phyloP scores from a whole-genome alignment of 2,888 invertebrate species.

The Caenorhabditis sp. region DNA sequence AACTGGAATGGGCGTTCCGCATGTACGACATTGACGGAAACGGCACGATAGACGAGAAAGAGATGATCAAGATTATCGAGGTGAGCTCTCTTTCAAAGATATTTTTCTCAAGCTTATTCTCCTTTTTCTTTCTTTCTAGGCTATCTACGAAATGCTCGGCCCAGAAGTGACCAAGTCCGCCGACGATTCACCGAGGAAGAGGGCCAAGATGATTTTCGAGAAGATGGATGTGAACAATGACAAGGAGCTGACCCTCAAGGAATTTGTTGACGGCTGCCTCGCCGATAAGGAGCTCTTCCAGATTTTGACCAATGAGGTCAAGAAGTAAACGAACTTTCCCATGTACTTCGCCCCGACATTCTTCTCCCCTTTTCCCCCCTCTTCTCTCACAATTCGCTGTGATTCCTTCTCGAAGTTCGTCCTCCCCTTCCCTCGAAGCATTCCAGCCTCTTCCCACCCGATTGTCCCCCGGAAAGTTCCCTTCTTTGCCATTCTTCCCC shows the following conservation, averaged over 20 bases:
- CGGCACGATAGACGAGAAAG: slow-evolving; percentile 96
- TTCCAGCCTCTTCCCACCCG: slow-evolving; percentile 38
- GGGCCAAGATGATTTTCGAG: slow-evolving; percentile 98
- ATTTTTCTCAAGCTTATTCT: background rate
- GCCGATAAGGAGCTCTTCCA: slow-evolving; percentile 80
- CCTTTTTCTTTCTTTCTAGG: slow-evolving; percentile 83
- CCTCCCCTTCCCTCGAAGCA: slow-evolving; percentile 21
- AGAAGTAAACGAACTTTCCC: slow-evolving; percentile 65
- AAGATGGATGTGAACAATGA: slow-evolving; percentile 99
- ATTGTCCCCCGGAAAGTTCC: slow-evolving; percentile 43
- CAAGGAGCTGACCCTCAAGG: slow-evolving; percentile 86
- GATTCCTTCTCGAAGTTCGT: slow-evolving; percentile 39
- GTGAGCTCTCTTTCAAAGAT: slow-evolving; percentile 82
- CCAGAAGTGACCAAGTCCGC: slow-evolving; percentile 95
- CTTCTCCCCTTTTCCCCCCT: background rate
- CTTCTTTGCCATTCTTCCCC: slow-evolving; percentile 25
- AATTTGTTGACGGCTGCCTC: slow-evolving; percentile 82
- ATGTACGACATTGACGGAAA: slow-evolving; percentile 99
- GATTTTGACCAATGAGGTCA: slow-evolving; percentile 79
- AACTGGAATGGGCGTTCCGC: slow-evolving; percentile 98
- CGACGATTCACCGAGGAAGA: slow-evolving; percentile 92
- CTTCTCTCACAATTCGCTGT: slow-evolving; percentile 52
- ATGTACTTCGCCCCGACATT: background rate
- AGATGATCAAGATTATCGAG: slow-evolving; percentile 99
- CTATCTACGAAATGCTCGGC: slow-evolving; percentile 99